phyloP scores from a whole-genome alignment of 1,140 invertebrate species.

The Notospermus geniculatus region DNA sequence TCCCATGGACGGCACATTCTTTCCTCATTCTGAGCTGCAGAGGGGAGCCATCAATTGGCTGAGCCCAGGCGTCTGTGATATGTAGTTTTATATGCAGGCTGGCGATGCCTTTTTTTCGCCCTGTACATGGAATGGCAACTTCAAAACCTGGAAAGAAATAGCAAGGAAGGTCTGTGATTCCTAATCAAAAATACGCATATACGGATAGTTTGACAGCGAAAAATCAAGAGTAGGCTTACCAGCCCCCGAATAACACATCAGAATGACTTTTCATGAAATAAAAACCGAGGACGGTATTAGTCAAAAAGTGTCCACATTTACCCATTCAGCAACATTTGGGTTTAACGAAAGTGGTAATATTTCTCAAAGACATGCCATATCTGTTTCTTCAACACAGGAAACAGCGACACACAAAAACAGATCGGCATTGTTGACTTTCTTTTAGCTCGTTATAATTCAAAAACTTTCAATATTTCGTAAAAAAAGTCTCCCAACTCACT shows the following conservation, averaged over 20 bases:
- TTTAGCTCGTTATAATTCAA: neutral
- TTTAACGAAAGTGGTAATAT: neutral
- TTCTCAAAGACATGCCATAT: neutral
- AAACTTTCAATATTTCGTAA: neutral
- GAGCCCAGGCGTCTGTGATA: constrained; percentile 70
- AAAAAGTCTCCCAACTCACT: too few species aligned
- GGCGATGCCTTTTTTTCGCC: constrained; percentile 83
- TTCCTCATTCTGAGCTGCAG: constrained; percentile 85
- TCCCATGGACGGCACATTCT: constrained; percentile 68
- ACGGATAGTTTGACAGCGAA: too few species aligned
- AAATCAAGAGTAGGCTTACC: too few species aligned
- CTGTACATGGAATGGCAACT: constrained; percentile 84
- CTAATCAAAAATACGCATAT: too few species aligned
- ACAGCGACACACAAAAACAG: neutral
- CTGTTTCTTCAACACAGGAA: neutral
- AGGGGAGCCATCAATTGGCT: constrained; percentile 82
- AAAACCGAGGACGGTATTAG: too few species aligned
- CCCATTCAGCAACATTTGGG: neutral
- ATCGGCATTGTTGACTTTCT: neutral
- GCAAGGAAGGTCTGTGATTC: too few species aligned
- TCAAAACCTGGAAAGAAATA: constrained; percentile 73
- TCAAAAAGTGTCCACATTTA: neutral
- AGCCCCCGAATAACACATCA: too few species aligned
- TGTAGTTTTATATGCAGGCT: constrained; percentile 83
- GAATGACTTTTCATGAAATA: too few species aligned